These are phyloP conservation scores for Sebastes dallii DNA, from an alignment of 2,797 vertebrate species.

Conservation along the genomic window DNA sequence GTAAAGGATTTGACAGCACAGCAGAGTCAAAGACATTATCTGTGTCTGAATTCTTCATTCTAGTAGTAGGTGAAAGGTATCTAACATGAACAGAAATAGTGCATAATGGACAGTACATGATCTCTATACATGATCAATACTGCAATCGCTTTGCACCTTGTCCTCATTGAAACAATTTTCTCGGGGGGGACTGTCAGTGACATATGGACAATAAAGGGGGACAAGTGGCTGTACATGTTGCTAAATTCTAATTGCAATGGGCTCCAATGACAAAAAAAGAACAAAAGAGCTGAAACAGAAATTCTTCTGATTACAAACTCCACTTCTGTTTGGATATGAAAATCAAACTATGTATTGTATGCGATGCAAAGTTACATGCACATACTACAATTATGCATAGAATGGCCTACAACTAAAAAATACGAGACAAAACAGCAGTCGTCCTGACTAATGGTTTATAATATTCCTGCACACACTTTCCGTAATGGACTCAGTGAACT, in stretches of 20 bases:
- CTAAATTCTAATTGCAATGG: background rate
- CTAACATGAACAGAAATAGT: background rate
- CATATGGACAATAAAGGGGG: background rate
- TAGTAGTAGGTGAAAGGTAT: background rate
- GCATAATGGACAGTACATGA: background rate
- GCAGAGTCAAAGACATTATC: background rate
- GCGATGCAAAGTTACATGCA: background rate
- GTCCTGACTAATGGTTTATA: conserved; percentile 4
- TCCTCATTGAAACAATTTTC: background rate
- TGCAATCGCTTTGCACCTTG: background rate
- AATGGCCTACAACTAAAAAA: background rate
- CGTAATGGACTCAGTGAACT: conserved; percentile 12
- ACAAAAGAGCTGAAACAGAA: background rate
- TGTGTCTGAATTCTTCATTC: background rate
- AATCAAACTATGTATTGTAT: background rate
- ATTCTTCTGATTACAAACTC: background rate
- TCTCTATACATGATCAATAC: background rate
- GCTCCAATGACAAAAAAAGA: no score
- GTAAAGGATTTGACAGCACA: background rate
- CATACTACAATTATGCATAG: background rate
- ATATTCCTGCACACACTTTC: background rate
- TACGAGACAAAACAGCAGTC: background rate
- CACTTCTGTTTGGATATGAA: background rate
- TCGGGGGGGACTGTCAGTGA: background rate
- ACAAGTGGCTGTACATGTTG: background rate